phyloP scores from a whole-genome alignment of 35 echinoderm and acorn worm species.

The Ophioderma brevispina region DNA sequence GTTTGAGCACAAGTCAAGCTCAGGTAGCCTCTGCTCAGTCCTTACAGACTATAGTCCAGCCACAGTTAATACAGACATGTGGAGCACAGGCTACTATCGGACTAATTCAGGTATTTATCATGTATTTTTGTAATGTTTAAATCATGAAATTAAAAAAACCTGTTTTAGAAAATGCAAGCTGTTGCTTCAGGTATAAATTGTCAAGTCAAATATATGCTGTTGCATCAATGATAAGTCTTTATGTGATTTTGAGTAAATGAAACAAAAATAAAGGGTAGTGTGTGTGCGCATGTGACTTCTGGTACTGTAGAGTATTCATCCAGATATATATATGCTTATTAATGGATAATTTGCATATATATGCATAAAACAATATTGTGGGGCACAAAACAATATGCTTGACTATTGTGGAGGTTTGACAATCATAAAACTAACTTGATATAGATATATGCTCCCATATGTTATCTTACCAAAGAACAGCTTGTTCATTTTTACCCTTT shows the following conservation, averaged over 20 bases:
- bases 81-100: conserved; percentile 76
- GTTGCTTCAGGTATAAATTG: not conserved
- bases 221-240: not conserved
- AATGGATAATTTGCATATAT: too few species aligned
- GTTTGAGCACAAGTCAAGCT: too few species aligned
- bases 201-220: too few species aligned
- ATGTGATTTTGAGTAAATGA: not conserved
- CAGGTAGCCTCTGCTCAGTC: not conserved
- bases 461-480: too few species aligned
- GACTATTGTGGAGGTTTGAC: too few species aligned
- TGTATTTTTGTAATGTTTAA: not conserved
- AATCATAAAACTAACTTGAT: too few species aligned
- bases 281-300: not conserved
- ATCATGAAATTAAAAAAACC: too few species aligned
- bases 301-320: too few species aligned
- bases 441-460: too few species aligned
- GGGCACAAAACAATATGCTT: too few species aligned
- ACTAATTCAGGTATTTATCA: conserved; percentile 51
- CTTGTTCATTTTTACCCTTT: not conserved
- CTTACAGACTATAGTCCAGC: conserved; percentile 35
- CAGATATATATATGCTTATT: too few species aligned
- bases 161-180: not conserved
- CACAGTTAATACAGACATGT: conserved; percentile 73
- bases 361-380: too few species aligned
- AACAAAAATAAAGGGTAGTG: not conserved